Evolutionary conservation across 2,888 invertebrate species (phyloP), one percentile per base, ranked within the genome.

Genomic region (Drosophila picticornis): DNA sequence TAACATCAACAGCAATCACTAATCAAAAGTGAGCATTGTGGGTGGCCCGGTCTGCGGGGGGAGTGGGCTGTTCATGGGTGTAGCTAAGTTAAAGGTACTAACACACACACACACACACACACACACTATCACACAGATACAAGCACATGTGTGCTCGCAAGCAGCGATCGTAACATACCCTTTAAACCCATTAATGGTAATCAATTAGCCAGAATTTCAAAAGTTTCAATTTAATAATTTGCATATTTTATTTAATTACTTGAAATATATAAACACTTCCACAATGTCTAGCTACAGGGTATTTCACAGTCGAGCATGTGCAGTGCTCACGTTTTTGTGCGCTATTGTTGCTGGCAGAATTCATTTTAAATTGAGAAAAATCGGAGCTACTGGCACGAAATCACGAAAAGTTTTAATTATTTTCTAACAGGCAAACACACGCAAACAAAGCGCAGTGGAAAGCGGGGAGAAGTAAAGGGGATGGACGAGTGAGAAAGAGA

Each of bases 401-500:
- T 86, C 86, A 87, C 84, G 79, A 87, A 86, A 85, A 88, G 79
- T 86, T 86, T 86, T 88, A 86, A 86, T 86, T 86, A 86, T 88
- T 86, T 86, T 86, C 88, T 84, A 85, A 84, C 88, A 86, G 84
- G 85, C 86, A 77, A 85, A 81, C 85, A 79, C 83, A 85, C 85
- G 85, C 73, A 68, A 79, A 46, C 69, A 36, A 50, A 62, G 50
- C 52, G 36, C 29, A 7, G 46, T 25, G 7, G 32, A 10, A 19
- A 43, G 34, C 27, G 4, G 48, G 19, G 38, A 29, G 38, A 48
- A 10, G 32, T 10, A 19, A 40, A 5, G 19, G 19, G 27, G 16
- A 7, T 4, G 36, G 16, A 7, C 2, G 36, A 19, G 34, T 2
- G 19, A 13, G 22, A 6, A 16, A 27, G 55, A 32, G 46, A 19